phyloP scores from a whole-genome alignment of 2,888 invertebrate species.

The Teleogryllus oceanicus region DNA sequence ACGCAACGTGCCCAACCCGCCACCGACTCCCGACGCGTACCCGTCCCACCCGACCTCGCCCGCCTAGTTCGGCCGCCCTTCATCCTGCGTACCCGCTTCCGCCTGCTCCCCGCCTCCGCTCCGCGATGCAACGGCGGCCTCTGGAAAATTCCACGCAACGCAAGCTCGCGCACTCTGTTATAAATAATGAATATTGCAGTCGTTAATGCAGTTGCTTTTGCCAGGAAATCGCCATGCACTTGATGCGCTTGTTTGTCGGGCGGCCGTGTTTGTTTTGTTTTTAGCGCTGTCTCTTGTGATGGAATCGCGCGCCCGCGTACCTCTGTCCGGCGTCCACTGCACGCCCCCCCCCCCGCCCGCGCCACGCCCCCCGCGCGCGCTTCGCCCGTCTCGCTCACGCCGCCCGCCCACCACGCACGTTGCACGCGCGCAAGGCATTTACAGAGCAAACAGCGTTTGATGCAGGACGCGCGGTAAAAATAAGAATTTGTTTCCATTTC shows the following conservation, averaged over 20 bases:
- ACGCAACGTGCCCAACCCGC: no score
- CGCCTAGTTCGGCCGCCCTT: neutral
- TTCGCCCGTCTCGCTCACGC: no score
- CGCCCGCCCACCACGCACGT: neutral
- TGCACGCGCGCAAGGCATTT: slow-evolving; percentile 18
- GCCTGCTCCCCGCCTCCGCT: neutral
- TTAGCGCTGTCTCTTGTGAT: neutral
- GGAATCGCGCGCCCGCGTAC: slow-evolving; percentile 18
- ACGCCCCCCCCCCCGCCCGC: neutral
- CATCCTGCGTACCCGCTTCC: neutral
- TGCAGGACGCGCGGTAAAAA: slow-evolving; percentile 10
- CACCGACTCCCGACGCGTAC: no score
- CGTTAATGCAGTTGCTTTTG: slow-evolving; percentile 6
- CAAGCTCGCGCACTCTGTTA: slow-evolving; percentile 10
- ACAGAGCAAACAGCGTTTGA: slow-evolving; percentile 18
- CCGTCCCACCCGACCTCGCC: no score
- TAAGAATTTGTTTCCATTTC: slow-evolving; percentile 18
- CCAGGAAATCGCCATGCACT: slow-evolving; percentile 18
- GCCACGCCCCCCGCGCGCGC: neutral
- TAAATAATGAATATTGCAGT: slow-evolving; percentile 18
- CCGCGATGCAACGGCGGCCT: neutral
- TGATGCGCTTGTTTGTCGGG: slow-evolving; percentile 18
- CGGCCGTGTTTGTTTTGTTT: slow-evolving; percentile 1
- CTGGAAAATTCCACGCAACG: neutral
- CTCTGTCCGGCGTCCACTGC: neutral